Evolutionary conservation across 2,888 invertebrate genomes (phyloP).

Genomic region (Drosophila planitibia): DNA sequence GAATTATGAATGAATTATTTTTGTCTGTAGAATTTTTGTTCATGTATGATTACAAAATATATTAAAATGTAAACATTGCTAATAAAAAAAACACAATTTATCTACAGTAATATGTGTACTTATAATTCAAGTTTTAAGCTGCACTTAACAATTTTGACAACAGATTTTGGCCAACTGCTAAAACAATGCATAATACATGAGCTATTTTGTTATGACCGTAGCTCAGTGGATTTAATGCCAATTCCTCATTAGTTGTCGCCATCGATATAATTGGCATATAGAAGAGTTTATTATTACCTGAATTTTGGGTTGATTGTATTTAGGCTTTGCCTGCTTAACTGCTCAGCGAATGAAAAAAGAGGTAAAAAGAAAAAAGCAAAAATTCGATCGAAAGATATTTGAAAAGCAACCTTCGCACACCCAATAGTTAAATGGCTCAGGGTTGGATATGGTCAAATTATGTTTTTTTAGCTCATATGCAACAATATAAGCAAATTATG

Average conservation of each 20-base stretch:
- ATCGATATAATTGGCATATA: constrained; percentile 66
- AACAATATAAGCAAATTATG: constrained; percentile 65
- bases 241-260: constrained; percentile 52
- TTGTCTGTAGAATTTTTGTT: background rate
- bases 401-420: constrained; percentile 35
- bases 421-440: constrained; percentile 52
- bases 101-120: background rate
- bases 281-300: constrained; percentile 60
- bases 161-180: constrained; percentile 31
- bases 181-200: constrained; percentile 62
- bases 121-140: background rate
- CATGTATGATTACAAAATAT: background rate
- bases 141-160: constrained; percentile 3
- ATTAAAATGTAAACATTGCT: background rate
- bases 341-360: constrained; percentile 15
- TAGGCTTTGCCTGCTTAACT: background rate
- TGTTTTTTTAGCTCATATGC: constrained; percentile 26
- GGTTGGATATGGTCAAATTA: constrained; percentile 36
- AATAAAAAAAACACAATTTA: constrained; percentile 1
- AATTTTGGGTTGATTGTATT: background rate
- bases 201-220: constrained; percentile 10
- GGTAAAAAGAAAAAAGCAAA: constrained; percentile 4
- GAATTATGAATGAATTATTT: background rate
- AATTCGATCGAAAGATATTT: constrained; percentile 15
- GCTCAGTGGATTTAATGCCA: constrained; percentile 25